Evolutionary conservation across 2,113 vertebrate species (phyloP), one percentile per base, ranked within the genome.

Genomic region (Glaucomys volans): DNA sequence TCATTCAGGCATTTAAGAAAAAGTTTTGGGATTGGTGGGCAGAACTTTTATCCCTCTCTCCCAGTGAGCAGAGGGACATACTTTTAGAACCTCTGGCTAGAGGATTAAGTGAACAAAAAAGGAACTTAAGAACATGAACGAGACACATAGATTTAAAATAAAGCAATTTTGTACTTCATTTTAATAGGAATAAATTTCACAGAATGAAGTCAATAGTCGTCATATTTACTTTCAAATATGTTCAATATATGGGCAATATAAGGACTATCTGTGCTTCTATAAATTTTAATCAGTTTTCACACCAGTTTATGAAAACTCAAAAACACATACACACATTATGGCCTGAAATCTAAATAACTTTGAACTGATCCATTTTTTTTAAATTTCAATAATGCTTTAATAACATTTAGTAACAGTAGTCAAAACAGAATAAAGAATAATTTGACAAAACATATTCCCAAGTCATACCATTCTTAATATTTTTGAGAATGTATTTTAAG

Each of bases 171-270:
- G 6, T 37, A 64, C 75, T 91, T 86, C 42, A 75, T 54, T n/a
- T 67, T n/a, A 89, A 66, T 82, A 89, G 62, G 57, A 93, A 76
- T 64, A 77, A 92, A 80, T 90, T 85, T 89, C 74, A 47, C 52
- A n/a, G 66, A 59, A 83, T 74, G 30, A 95, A 95, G 87, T 59
- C 69, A 50, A 40, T 91, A 77, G 24, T 77, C 93, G 24, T 28
- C 32, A 83, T 93, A 71, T 80, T 87, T 81, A 47, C 32, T 50
- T 96, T 90, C 42, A 88, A 40, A 84, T 84, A 37, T 57, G 52
- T 26, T 90, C 50, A 47, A 28, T 74, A 22, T 18, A 47, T 52
- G 74, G 13, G 37, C 20, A 37, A 54, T 54, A 54, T 40, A 47
- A 47, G 32, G 62, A 71, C 40, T 37, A 40, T 81, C 11, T 57